Evolutionary conservation across 2,888 invertebrate species (phyloP).

Genomic region (Cantharis flavilabris): DNA sequence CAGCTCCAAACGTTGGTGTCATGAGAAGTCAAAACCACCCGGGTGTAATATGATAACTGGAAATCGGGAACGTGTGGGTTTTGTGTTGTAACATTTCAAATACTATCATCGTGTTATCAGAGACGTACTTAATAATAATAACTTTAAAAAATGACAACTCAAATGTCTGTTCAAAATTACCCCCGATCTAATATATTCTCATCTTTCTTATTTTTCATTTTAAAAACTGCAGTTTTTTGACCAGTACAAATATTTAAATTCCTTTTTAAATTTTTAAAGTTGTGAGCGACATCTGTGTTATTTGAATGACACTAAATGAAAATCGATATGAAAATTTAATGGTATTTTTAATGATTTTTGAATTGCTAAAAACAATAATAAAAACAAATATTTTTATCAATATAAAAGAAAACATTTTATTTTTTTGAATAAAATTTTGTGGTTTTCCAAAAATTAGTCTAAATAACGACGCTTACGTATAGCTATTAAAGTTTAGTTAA

Average conservation of each 20-base stretch:
- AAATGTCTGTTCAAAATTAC: background rate
- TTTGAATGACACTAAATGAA: background rate
- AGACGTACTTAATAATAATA: background rate
- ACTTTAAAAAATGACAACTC: background rate
- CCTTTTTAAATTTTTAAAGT: background rate
- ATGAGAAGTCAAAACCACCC: slow-evolving; percentile 25
- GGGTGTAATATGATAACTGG: slow-evolving; percentile 24
- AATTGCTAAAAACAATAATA: background rate
- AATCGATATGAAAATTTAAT: background rate
- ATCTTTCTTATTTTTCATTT: too few species aligned
- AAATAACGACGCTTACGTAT: background rate
- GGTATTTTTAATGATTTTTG: background rate
- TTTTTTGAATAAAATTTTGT: background rate
- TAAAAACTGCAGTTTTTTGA: too few species aligned
- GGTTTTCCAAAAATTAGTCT: background rate
- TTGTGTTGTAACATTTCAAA: slow-evolving; percentile 13
- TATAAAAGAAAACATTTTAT: background rate
- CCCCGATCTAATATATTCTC: background rate
- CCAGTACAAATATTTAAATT: background rate
- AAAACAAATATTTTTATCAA: background rate
- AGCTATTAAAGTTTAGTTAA: background rate
- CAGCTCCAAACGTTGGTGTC: slow-evolving; percentile 22
- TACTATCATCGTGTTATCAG: background rate
- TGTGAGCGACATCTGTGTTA: background rate
- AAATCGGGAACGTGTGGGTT: slow-evolving; percentile 23